These are phyloP conservation scores for Trogon melanurus DNA, from an alignment of 2,113 vertebrate genomes.

Conservation along the genomic window DNA sequence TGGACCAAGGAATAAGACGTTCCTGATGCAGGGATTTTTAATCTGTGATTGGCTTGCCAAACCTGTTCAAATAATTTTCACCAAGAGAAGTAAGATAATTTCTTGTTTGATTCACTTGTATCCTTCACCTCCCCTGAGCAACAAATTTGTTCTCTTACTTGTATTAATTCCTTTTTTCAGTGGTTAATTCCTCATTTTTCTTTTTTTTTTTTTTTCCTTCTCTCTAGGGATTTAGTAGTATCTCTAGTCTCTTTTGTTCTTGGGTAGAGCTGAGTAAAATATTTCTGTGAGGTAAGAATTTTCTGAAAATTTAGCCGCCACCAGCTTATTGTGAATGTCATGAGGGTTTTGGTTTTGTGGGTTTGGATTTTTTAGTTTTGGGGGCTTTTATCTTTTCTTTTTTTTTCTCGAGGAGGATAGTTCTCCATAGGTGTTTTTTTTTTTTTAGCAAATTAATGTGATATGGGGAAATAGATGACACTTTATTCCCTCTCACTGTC, in stretches of 20 bases:
- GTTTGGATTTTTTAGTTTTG: neutral
- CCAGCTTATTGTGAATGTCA: neutral
- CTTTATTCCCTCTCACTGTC: neutral
- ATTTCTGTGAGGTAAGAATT: neutral
- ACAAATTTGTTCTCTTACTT: neutral
- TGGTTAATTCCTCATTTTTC: neutral
- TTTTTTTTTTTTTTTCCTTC: neutral
- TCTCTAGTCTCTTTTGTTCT: neutral
- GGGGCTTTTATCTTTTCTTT: neutral
- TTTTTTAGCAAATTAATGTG: conserved; percentile 30
- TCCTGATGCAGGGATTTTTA: neutral
- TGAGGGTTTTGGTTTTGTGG: neutral
- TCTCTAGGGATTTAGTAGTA: neutral
- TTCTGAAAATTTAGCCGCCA: neutral
- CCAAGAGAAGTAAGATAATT: neutral
- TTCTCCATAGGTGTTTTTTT: neutral
- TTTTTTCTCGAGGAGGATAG: too few relatives aligned
- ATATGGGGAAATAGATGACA: neutral
- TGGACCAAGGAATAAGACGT: neutral
- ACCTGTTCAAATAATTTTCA: neutral
- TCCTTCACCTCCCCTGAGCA: neutral
- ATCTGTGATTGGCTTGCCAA: neutral
- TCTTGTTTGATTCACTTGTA: neutral
- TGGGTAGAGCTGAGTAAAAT: neutral
- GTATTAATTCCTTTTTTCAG: neutral